A percentile compares a stretch with the other conserved stretches of the same genome.
These are phyloP conservation scores for Orchesellides sinensis DNA, from an alignment of 2,888 invertebrate genomes.

Conservation along the genomic window DNA sequence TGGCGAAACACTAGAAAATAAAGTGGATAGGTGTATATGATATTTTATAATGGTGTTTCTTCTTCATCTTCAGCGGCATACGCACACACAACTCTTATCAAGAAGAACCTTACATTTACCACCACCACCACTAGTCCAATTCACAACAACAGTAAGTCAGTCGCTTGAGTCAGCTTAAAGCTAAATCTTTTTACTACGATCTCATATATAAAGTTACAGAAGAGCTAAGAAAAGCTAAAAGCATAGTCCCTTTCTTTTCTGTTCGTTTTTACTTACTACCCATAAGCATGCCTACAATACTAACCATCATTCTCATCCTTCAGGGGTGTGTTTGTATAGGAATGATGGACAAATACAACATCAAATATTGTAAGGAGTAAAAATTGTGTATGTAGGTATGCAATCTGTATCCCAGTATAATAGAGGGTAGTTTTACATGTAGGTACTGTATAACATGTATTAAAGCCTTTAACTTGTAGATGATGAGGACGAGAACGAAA, in stretches of 20 bases:
- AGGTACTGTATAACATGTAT: background rate
- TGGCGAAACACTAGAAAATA: background rate
- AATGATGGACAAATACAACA: slow-evolving; percentile 16
- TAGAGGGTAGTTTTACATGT: no score
- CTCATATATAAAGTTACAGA: background rate
- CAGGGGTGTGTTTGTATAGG: slow-evolving; percentile 20
- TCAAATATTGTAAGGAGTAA: slow-evolving; percentile 25
- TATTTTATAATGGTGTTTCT: slow-evolving; percentile 48
- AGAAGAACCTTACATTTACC: no score
- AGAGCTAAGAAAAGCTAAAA: background rate
- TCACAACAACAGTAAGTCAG: slow-evolving; percentile 50
- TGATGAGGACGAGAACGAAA: slow-evolving; percentile 48
- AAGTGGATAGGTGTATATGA: slow-evolving; percentile 36
- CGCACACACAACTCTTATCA: slow-evolving; percentile 1
- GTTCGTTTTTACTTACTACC: background rate
- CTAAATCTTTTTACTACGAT: no score
- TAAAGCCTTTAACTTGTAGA: background rate
- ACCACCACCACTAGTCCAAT: slow-evolving; percentile 21
- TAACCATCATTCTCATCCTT: slow-evolving; percentile 27
- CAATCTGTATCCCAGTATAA: no score
- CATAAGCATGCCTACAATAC: background rate
- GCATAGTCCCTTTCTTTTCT: background rate
- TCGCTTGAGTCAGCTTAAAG: slow-evolving; percentile 30
- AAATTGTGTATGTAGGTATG: slow-evolving; percentile 21
- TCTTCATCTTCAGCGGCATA: slow-evolving; percentile 32